These are phyloP conservation scores for Hystrix cristata DNA, from an alignment of 2,113 vertebrate species.

Conservation along the genomic window DNA sequence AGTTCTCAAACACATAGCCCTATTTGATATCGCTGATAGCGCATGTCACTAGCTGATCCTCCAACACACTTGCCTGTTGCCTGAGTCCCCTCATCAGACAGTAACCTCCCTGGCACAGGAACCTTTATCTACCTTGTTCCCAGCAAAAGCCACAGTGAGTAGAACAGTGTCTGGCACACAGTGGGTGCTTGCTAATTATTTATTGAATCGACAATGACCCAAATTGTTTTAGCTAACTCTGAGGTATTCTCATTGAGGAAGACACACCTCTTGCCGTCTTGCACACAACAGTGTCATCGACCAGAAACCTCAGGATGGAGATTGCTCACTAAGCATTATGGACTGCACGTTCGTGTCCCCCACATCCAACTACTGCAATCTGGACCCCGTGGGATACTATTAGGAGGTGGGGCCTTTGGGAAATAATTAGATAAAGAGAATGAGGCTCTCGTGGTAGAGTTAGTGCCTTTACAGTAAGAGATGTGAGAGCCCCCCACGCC, in stretches of 20 bases:
- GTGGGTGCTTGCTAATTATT: not conserved
- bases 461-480: not conserved
- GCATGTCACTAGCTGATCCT: fast-evolving
- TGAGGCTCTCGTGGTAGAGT: fast-evolving
- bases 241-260: not conserved
- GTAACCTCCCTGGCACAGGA: not conserved
- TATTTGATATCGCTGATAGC: fast-evolving
- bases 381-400: fast-evolving
- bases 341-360: fast-evolving
- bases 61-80: fast-evolving
- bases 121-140: not conserved
- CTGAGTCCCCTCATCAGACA: not conserved
- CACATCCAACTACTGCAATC: not conserved
- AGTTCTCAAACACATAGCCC: not conserved
- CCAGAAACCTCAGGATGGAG: not conserved
- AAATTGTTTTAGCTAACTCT: too few relatives aligned
- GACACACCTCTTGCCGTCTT: fast-evolving
- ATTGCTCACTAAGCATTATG: not conserved
- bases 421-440: not conserved
- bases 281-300: fast-evolving
- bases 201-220: not conserved
- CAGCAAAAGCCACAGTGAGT: not conserved
- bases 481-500: not conserved
- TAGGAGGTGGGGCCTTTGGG: not conserved
- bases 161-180: not conserved